Evolutionary conservation across 2,113 vertebrate genomes (phyloP).

Genomic region (Amphiprion percula): DNA sequence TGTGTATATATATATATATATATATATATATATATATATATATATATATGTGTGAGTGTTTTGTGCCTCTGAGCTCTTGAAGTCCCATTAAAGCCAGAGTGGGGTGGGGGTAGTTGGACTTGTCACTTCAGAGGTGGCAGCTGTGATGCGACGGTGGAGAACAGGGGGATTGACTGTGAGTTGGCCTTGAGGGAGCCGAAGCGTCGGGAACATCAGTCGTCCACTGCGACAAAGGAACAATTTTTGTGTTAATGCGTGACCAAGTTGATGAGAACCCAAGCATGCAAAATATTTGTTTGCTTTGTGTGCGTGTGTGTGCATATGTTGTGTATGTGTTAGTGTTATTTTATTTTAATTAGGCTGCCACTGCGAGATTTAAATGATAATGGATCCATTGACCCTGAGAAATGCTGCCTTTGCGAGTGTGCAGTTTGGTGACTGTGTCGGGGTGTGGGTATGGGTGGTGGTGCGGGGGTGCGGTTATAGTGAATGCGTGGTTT

Average conservation of each 20-base stretch:
- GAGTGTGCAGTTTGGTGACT: conserved; percentile 37
- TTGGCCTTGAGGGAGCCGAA: conserved; percentile 62
- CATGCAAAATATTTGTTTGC: conserved; percentile 44
- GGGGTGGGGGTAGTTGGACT: conserved; percentile 49
- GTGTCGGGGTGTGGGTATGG: conserved; percentile 3
- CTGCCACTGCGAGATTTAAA: conserved; percentile 75
- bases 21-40: no score
- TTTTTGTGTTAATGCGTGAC: conserved; percentile 36
- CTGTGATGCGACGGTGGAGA: conserved; percentile 34
- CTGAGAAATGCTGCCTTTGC: conserved; percentile 76
- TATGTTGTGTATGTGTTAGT: conserved; percentile 39
- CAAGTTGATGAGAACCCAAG: conserved; percentile 48
- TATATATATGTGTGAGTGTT: conserved; percentile 17
- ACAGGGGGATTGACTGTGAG: conserved; percentile 38
- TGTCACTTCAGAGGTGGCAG: conserved; percentile 60
- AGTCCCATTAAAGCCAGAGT: conserved; percentile 61
- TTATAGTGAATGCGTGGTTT: conserved; percentile 9
- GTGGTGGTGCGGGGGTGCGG: conserved; percentile 10
- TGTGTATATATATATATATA: no score
- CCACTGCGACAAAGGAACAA: conserved; percentile 47
- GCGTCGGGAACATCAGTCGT: conserved; percentile 55
- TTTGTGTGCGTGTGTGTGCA: conserved; percentile 27
- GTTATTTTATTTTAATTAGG: conserved; percentile 59
- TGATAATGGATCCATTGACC: conserved; percentile 78
- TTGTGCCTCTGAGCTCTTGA: conserved; percentile 60